These are phyloP conservation scores for Stegostoma tigrinum DNA, from an alignment of 2,113 vertebrate genomes.

Conservation along the genomic window DNA sequence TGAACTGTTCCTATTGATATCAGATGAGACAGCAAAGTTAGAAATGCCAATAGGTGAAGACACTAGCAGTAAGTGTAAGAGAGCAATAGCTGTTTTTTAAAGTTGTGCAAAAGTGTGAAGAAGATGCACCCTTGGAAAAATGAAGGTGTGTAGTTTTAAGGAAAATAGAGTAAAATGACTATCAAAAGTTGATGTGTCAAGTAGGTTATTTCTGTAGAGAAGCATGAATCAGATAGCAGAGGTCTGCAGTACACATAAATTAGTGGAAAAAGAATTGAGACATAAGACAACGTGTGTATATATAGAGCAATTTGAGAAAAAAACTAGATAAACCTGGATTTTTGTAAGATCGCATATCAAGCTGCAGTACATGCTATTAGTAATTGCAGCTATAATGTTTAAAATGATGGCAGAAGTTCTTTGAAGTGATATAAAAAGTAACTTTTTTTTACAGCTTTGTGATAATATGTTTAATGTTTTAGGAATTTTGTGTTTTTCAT, in stretches of 20 bases:
- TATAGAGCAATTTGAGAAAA: neutral
- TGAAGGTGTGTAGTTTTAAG: neutral
- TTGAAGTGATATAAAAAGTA: neutral
- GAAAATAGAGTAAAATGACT: neutral
- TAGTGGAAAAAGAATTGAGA: neutral
- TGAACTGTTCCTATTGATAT: neutral
- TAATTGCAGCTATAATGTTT: neutral
- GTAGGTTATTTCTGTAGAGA: neutral
- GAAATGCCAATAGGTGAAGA: neutral
- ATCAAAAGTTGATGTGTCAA: neutral
- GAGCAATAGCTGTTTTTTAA: neutral
- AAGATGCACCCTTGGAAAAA: neutral
- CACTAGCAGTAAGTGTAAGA: neutral
- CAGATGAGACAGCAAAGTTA: neutral
- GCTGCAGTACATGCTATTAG: neutral
- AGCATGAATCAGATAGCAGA: neutral
- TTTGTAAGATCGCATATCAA: neutral
- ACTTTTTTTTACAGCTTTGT: neutral
- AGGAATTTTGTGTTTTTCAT: neutral
- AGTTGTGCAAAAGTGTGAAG: neutral
- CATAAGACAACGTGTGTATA: neutral
- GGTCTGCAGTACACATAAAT: neutral
- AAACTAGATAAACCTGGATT: neutral
- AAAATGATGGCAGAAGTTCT: neutral
- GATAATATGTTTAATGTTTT: neutral